Conservation (phyloP, 2,888 invertebrate species). For the Aspidiotus rigidus region DNA sequence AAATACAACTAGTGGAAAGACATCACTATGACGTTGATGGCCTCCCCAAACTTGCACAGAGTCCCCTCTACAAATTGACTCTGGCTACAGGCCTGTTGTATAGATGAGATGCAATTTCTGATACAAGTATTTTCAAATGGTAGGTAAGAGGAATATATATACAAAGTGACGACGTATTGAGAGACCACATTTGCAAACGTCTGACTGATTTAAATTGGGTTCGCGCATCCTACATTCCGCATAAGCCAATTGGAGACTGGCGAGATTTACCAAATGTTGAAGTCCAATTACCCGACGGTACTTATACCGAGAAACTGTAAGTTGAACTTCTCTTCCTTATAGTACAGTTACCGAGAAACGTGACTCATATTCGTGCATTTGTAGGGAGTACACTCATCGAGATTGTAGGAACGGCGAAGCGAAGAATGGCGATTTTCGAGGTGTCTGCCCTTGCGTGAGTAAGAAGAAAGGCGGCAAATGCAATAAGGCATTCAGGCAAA, state of each 20-base stretch:
- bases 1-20: no score
- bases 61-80: no score
- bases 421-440: constrained; percentile 50
- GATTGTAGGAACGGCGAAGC: constrained; percentile 49
- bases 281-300: constrained; percentile 61
- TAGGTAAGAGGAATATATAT: constrained; percentile 44
- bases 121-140: no score
- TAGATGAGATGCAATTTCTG: no score
- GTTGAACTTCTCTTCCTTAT: constrained; percentile 36
- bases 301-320: constrained; percentile 53
- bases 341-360: not conserved
- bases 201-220: constrained; percentile 71
- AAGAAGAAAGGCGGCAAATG: constrained; percentile 50
- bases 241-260: constrained; percentile 71
- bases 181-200: constrained; percentile 75
- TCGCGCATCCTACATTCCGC: constrained; percentile 65
- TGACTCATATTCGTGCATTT: not conserved
- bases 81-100: no score
- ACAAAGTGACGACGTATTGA: constrained; percentile 42
- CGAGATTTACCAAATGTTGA: constrained; percentile 71
- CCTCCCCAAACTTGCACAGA: no score
- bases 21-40: no score
- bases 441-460: constrained; percentile 67
- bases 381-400: constrained; percentile 48
- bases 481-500: constrained; percentile 52